Conservation (phyloP, 2,888 invertebrate genomes). For the Sphecodes monilicornis region DNA sequence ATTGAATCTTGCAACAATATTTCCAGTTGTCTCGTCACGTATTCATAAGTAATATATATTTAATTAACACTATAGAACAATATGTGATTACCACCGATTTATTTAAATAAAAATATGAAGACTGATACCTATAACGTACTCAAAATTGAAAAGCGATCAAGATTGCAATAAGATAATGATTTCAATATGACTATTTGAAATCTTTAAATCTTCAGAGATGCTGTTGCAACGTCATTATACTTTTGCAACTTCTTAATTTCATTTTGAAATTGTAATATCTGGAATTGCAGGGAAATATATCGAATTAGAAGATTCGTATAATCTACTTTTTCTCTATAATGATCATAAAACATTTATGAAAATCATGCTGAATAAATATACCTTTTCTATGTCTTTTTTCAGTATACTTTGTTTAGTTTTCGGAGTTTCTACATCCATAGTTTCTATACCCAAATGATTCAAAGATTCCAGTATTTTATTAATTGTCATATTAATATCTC, state of each 20-base stretch:
- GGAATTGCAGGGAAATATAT: conserved; percentile 72
- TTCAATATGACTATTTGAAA: background rate
- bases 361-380: conserved; percentile 70
- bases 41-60: conserved; percentile 33
- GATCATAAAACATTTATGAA: conserved; percentile 5
- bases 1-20: conserved; percentile 11
- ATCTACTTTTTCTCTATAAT: conserved; percentile 10
- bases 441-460: conserved; percentile 74
- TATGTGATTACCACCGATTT: conserved; percentile 62
- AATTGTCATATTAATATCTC: conserved; percentile 79
- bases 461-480: conserved; percentile 82
- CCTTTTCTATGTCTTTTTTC: conserved; percentile 87
- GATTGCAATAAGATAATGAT: background rate
- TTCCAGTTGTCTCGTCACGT: conserved; percentile 57
- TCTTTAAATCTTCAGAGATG: conserved; percentile 10
- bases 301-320: conserved; percentile 38
- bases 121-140: conserved; percentile 53
- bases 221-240: conserved; percentile 68
- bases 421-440: conserved; percentile 77
- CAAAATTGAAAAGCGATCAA: conserved; percentile 5
- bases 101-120: conserved; percentile 68
- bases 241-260: conserved; percentile 85
- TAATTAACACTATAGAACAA: conserved; percentile 53
- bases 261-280: conserved; percentile 87
- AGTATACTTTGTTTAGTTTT: conserved; percentile 86